Evolutionary conservation across 2,797 vertebrate genomes (phyloP), one percentile per base, ranked within the genome.

Genomic region (Gymnodraco acuticeps): DNA sequence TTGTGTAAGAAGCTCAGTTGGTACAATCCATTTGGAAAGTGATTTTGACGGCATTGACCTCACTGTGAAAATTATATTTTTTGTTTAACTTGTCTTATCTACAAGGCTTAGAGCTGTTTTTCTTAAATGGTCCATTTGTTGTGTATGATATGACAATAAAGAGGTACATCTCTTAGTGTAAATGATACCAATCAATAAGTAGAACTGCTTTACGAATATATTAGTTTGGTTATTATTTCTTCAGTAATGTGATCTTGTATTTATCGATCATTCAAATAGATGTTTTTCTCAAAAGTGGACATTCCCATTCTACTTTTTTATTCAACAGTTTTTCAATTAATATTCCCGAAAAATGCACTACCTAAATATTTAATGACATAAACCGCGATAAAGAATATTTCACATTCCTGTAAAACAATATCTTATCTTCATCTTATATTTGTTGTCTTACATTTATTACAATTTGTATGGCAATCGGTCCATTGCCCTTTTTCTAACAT

Each of bases 1-100:
- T 64, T 3, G 27, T 54, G 58, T 2, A 20, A 54, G 20, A 67
- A 45, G 60, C 10, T 41, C 16, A 77, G 48, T 70, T 70, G 19
- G 27, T 45, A 4, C 7, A 27, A 16, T 50, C 11, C 17, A 23
- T 50, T 15, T 65, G 31, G 20, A 56, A 33, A 3, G 38, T 81
- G 38, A 75, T 41, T 56, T 23, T 17, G n/a, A 47, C 5, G 5
- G 11, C 1, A 0, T 27, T 38, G 38, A 55, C 13, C 20, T 13
- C 50, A 51, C 51, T 4, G 33, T 50, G 5, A 33, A 51, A 0
- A 20, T n/a, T 38, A 38, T 2, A 38, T 7, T 38, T 7, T 9
- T 9, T 38, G 33, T 38, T 5, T 0, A 41, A n/a, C 15, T 51
- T 38, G 8, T 31, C 5, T 62, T 62, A 11, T 8, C 20, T 60